Base-by-base conservation (phyloP, 2,113 vertebrate species). In the Sinocyclocheilus grahami region DNA sequence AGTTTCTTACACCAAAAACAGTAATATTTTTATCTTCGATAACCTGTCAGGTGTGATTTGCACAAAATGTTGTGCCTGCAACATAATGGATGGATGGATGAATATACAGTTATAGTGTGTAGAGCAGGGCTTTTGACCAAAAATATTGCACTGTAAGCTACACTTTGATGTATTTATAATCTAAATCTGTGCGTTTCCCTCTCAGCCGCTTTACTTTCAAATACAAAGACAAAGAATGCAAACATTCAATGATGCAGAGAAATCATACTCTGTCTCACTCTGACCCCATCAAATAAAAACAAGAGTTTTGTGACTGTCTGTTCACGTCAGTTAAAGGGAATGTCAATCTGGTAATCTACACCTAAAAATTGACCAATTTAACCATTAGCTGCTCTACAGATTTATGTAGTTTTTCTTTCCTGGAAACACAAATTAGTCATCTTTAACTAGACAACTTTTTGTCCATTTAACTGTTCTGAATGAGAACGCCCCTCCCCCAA, bases 101-200 rank as follows among this genome's bases (percentile, higher is more conserved):
- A 4, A 16, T 16, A 30, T 2, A 12, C 5, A 30, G 63, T 30
- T 58, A 58, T 6, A 53, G 51, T 63, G 4, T 63, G 62, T 63
- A 24, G 24, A 67, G 13, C 0, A 30, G n/a, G 24, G 4, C 24
- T 65, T 62, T 27, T 27, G 24, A 65, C 63, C 27, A 67, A 14
- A 12, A 30, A 30, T 4, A 67, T 27, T 65, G 30, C 4, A 16
- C 51, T 53, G 14, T 53, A 9, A 58, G 18, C 18, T 8, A 58
- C 18, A 8, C 18, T 16, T 16, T 1, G 39, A 74, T 74, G 39
- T 46, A 46, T 75, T 42, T 75, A 11, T 75, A 12, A 75, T 42
- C 72, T 24, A n/a, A 75, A 75, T 75, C 72, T 75, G 24, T 65
- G 62, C 27, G n/a, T 65, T 65, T 65, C 12, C 24, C 71, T 46